Evolutionary conservation across 2,797 vertebrate species (phyloP), one percentile per base, ranked within the genome.

Genomic region (Champsocephalus esox): DNA sequence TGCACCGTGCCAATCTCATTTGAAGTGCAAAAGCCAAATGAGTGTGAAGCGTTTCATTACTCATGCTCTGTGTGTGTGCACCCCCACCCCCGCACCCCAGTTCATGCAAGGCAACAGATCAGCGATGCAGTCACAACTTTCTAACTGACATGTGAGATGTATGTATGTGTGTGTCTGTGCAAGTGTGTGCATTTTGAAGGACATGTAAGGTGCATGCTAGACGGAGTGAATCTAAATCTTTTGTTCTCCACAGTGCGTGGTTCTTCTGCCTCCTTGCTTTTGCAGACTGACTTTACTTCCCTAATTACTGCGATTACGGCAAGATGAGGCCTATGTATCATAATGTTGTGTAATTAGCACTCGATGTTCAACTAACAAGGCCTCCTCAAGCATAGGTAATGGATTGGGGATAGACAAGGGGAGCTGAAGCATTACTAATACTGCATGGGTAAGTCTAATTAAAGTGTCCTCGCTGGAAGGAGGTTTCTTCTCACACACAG

Each of bases 1-100:
- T 86, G 92, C 80, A 70, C 91, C 73, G 81, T 89, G 89, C 86
- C 90, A 91, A 94, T 95, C 95, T 95, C 93, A 94, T 93, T 94
- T 94, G 91, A 92, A 93, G 94, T 87, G 92, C 87, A 89, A 87
- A 90, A 92, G 88, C 89, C 89, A 93, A 94, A 92, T 85, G 90
- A 90, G 90, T 92, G 93, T 91, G 91, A 86, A 92, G 76, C 91
- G 86, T 91, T 92, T 94, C 92, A 93, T 94, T 93, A 89, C 88
- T 89, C 88, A 81, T 87, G 80, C 80, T 64, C 80, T 75, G 80
- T 83, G 83, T 83, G 73, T 77, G 63, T 57, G 34, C 34, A 38
- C 34, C 34, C 34, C 34, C 34, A 7, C 34, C 28, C 28, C 28
- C 28, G 72, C 77, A 80, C 68, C 28, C 72, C 61, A 56, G 72